Evolutionary conservation across 2,888 invertebrate species (phyloP).

Genomic region (Girardia tigrina): DNA sequence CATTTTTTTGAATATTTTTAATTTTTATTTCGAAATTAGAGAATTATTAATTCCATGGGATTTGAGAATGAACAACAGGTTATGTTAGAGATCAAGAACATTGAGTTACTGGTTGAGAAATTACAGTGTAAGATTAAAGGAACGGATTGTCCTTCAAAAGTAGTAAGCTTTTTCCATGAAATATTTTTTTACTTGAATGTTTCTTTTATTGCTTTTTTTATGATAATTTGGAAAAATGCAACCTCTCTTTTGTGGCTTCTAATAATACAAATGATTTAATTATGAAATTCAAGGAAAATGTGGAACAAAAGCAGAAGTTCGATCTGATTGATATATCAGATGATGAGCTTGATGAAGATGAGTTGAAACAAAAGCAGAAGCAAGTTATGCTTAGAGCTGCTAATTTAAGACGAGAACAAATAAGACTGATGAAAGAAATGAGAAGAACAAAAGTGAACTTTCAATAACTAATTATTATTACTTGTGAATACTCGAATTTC

Average conservation of each 20-base stretch:
- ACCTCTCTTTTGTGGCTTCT: background rate
- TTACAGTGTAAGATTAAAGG: background rate
- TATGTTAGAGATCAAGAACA: background rate
- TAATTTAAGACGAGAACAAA: conserved; percentile 28
- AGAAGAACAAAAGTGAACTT: conserved; percentile 28
- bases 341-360: conserved; percentile 43
- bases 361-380: conserved; percentile 53
- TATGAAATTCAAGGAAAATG: background rate
- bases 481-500: conserved; percentile 33
- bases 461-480: conserved; percentile 31
- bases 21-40: background rate
- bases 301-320: conserved; percentile 3
- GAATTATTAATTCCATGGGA: conserved; percentile 4
- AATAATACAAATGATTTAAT: background rate
- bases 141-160: background rate
- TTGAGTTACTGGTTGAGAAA: background rate
- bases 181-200: background rate
- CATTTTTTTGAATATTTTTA: background rate
- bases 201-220: too few species aligned
- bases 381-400: conserved; percentile 42
- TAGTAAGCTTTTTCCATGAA: background rate
- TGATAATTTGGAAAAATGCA: too few species aligned
- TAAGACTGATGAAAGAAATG: conserved; percentile 30
- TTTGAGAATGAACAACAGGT: conserved; percentile 2
- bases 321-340: conserved; percentile 43